Base-by-base conservation (phyloP, 2,113 vertebrate species). In the Xiphorhynchus elegans region DNA sequence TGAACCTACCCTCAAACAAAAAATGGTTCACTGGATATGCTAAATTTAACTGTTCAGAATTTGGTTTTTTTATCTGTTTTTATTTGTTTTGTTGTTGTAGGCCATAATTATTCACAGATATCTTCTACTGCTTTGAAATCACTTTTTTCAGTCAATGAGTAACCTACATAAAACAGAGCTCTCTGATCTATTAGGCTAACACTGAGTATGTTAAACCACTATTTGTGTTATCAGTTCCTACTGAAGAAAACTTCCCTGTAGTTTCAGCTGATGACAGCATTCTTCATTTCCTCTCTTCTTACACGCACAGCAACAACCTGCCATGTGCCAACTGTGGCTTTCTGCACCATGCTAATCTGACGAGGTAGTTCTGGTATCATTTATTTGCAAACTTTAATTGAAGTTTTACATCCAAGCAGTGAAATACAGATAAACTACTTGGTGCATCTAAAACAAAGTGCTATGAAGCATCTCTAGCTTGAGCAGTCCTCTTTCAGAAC, bases 231-330 rank as follows among this genome's bases (percentile, higher is more conserved):
- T 84, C 80, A 74, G 77, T 56, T 89, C 60, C 76, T 81, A 68
- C 69, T 56, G 87, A 49, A 74, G 73, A 56, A 84, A 95, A 89
- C 64, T 89, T 93, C 60, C 68, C 86, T 74, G 40, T 44, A 37
- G 52, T 91, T 97, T 95, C 86, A 84, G 87, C 84, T 91, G 81
- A 82, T 87, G 66, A 93, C 42, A 93, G 84, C 60, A 74, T 17
- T 87, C 68, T 70, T 92, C 59, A n/a, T 70, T 94, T 95, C 86
- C 83, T 95, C 86, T 92, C 33, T 59, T 80, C 79, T 90, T 3
- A 4, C 88, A 73, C 0, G 4, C 50, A 81, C 24, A 63, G 66
- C 47, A 83, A 59, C 76, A 68, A 53, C 8, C 29, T 83, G 58
- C 60, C 72, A 31, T 13, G 55, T 77, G 55, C 55, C 68, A 67